These are phyloP conservation scores for Papio anubis DNA, from an alignment of 2,113 vertebrate species.

Conservation along the genomic window DNA sequence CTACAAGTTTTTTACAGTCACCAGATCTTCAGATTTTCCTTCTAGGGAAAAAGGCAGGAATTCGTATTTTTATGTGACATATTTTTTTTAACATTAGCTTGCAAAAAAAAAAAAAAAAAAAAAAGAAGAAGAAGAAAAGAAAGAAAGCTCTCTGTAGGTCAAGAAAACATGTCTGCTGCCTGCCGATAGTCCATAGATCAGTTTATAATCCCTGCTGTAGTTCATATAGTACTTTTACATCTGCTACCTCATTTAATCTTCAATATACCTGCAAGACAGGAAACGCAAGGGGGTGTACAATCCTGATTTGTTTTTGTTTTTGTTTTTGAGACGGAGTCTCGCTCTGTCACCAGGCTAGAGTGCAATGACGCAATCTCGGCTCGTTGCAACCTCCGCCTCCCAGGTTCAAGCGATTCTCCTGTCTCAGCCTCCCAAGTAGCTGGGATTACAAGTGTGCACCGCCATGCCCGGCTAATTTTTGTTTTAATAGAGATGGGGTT, in stretches of 20 bases:
- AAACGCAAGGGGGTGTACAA: neutral
- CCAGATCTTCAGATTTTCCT: neutral
- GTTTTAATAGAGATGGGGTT: too few species aligned
- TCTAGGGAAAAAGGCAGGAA: neutral
- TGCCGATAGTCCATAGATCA: neutral
- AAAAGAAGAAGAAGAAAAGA: too few species aligned
- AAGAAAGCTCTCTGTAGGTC: neutral
- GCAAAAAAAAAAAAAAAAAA: neutral
- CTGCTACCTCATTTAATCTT: neutral
- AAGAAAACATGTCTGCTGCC: neutral
- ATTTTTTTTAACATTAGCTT: neutral
- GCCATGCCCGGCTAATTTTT: too few species aligned
- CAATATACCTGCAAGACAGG: neutral
- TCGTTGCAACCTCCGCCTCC: too few species aligned
- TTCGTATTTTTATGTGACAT: slow-evolving; percentile 36
- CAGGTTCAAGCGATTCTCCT: too few species aligned
- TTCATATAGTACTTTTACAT: neutral
- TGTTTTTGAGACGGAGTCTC: too few species aligned
- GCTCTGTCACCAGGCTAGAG: too few species aligned
- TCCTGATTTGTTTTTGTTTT: neutral
- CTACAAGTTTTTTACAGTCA: too few species aligned
- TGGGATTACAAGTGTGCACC: too few species aligned
- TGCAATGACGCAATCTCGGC: too few species aligned
- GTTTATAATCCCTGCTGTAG: neutral
- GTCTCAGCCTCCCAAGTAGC: too few species aligned